Conservation (phyloP, 2,797 vertebrate species). For the Oryzias sinensis region DNA sequence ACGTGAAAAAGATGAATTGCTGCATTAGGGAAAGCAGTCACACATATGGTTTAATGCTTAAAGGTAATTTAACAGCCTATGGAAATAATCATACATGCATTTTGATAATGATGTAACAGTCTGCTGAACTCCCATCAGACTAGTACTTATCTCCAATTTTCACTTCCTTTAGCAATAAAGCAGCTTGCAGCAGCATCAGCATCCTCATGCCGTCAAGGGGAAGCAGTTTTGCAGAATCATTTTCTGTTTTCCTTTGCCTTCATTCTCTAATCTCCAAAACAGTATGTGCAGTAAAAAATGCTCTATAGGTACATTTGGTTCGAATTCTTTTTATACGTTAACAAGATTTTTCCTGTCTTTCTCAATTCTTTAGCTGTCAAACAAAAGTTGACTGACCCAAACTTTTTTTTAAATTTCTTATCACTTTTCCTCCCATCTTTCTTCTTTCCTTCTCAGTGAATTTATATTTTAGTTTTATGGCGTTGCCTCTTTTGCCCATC, state of each 20-base stretch:
- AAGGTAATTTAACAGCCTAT: neutral
- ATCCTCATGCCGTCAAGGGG: slow-evolving; percentile 37
- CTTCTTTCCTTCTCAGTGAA: slow-evolving; percentile 23
- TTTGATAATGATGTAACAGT: slow-evolving; percentile 1
- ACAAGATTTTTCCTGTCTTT: no score
- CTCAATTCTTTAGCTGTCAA: no score
- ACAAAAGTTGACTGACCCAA: neutral
- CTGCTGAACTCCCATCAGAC: slow-evolving; percentile 23
- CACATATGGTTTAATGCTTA: neutral
- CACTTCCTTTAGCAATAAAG: slow-evolving; percentile 17
- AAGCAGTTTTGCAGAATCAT: slow-evolving; percentile 22
- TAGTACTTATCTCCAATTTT: slow-evolving; percentile 15
- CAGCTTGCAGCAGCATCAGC: slow-evolving; percentile 24
- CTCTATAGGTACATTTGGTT: neutral
- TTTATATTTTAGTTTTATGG: slow-evolving; percentile 18
- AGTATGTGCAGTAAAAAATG: slow-evolving; percentile 6
- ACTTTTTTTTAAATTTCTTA: slow-evolving; percentile 32
- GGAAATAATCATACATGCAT: neutral
- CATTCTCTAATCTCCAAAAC: neutral
- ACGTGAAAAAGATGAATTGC: neutral
- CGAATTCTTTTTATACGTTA: no score
- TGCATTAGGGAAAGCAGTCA: neutral
- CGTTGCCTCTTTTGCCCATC: slow-evolving; percentile 29
- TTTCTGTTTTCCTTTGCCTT: neutral
- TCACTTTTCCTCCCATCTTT: slow-evolving; percentile 37